phyloP scores from a whole-genome alignment of 2,888 invertebrate genomes.

The Exephanes ischioxanthus region DNA sequence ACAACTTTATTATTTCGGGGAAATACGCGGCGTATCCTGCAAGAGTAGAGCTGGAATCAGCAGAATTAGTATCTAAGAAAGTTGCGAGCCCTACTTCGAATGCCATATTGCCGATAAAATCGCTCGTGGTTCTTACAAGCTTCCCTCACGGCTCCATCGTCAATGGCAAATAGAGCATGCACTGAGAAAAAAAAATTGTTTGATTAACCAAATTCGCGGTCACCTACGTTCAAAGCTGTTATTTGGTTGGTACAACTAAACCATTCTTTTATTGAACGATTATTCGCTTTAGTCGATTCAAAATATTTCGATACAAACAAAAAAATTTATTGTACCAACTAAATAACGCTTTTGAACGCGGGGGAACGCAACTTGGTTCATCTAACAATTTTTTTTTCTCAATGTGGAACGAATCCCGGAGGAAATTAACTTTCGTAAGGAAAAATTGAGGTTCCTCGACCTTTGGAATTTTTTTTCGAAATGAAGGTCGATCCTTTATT shows the following conservation, averaged over 20 bases:
- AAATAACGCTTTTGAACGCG: no score
- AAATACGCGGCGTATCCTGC: constrained; percentile 1
- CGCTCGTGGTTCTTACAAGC: background rate
- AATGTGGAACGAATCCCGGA: background rate
- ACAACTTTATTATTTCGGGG: constrained; percentile 14
- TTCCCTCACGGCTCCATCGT: constrained; percentile 14
- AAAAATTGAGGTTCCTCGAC: background rate
- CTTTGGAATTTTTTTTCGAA: background rate
- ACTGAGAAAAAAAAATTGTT: no score
- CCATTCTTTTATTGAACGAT: no score
- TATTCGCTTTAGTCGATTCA: no score
- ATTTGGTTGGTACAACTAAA: no score
- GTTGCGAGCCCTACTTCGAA: background rate
- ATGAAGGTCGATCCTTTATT: background rate
- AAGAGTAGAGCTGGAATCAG: background rate
- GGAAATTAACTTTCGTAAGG: constrained; percentile 3
- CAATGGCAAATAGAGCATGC: constrained; percentile 19
- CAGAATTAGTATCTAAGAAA: constrained; percentile 1
- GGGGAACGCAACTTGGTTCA: no score
- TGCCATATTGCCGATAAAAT: constrained; percentile 1
- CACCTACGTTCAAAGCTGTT: no score
- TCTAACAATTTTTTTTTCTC: no score
- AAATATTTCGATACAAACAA: no score
- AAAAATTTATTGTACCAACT: no score
- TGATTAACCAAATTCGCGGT: no score